phyloP scores from a whole-genome alignment of 2,113 vertebrate species.

The Mastomys coucha region DNA sequence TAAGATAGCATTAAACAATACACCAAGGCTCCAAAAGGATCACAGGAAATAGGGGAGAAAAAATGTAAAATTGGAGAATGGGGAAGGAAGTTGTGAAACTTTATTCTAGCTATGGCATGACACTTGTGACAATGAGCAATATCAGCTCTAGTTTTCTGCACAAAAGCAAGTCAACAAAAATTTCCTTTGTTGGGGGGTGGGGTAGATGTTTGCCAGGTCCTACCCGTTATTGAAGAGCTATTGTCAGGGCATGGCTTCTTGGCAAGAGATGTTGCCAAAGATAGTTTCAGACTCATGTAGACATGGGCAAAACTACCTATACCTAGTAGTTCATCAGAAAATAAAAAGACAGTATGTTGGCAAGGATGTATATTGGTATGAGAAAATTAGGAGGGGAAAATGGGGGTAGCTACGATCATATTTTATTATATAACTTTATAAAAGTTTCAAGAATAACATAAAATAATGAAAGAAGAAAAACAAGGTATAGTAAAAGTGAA shows the following conservation, averaged over 20 bases:
- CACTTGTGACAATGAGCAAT: too few relatives aligned
- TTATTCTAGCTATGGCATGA: not conserved
- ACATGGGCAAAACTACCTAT: not conserved
- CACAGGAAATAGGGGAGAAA: not conserved
- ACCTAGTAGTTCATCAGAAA: not conserved
- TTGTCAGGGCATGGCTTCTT: not conserved
- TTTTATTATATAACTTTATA: not conserved
- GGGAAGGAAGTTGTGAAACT: not conserved
- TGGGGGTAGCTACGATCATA: not conserved
- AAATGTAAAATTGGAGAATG: too few relatives aligned
- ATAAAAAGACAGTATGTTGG: not conserved
- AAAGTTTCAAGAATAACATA: not conserved
- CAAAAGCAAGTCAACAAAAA: not conserved
- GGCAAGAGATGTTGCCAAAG: not conserved
- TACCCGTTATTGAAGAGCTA: not conserved
- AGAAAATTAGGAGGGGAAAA: not conserved
- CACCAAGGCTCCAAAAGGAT: not conserved
- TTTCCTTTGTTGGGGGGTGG: too few relatives aligned
- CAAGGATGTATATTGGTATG: not conserved
- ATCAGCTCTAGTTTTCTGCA: not conserved
- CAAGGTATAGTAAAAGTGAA: not conserved
- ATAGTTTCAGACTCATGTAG: not conserved
- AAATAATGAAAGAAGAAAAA: not conserved
- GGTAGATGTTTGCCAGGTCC: not conserved
- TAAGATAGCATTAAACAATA: not conserved